phyloP scores from a whole-genome alignment of 2,888 invertebrate genomes.

The Melinaea menophilus region DNA sequence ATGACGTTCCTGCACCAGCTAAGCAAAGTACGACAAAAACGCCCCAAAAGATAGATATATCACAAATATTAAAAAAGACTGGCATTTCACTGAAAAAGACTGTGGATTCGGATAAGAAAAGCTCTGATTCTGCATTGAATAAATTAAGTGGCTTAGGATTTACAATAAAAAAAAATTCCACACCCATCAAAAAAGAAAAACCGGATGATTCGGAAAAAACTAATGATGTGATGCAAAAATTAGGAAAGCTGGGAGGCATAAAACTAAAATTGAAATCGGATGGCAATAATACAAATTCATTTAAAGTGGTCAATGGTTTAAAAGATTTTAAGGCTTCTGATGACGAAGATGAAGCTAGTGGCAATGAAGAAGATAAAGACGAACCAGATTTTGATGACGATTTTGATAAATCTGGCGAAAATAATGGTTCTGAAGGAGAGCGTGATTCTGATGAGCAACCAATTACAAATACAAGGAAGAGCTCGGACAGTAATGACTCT shows the following conservation, averaged over 20 bases:
- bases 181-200: slow-evolving; percentile 61
- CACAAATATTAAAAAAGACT: slow-evolving; percentile 61
- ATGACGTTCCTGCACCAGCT: slow-evolving; percentile 45
- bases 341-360: slow-evolving; percentile 59
- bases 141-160: slow-evolving; percentile 70
- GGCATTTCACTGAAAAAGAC: slow-evolving; percentile 63
- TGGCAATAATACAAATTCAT: slow-evolving; percentile 58
- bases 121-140: slow-evolving; percentile 54
- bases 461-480: slow-evolving; percentile 35
- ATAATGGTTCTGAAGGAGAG: slow-evolving; percentile 47
- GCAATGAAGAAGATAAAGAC: slow-evolving; percentile 49
- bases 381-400: slow-evolving; percentile 46
- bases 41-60: slow-evolving; percentile 68
- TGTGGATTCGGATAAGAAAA: slow-evolving; percentile 41
- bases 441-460: slow-evolving; percentile 40
- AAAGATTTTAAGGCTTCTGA: slow-evolving; percentile 69
- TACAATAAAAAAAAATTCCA: slow-evolving; percentile 64
- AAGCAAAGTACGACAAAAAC: slow-evolving; percentile 42
- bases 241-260: slow-evolving; percentile 67
- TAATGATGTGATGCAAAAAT: slow-evolving; percentile 58
- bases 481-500: slow-evolving; percentile 47
- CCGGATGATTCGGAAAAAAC: slow-evolving; percentile 40
- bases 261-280: slow-evolving; percentile 71
- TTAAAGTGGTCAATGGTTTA: slow-evolving; percentile 68
- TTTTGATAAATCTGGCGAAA: slow-evolving; percentile 34